These are phyloP conservation scores for Tylochromis polylepis DNA, from an alignment of 2,113 vertebrate species.

Conservation along the genomic window DNA sequence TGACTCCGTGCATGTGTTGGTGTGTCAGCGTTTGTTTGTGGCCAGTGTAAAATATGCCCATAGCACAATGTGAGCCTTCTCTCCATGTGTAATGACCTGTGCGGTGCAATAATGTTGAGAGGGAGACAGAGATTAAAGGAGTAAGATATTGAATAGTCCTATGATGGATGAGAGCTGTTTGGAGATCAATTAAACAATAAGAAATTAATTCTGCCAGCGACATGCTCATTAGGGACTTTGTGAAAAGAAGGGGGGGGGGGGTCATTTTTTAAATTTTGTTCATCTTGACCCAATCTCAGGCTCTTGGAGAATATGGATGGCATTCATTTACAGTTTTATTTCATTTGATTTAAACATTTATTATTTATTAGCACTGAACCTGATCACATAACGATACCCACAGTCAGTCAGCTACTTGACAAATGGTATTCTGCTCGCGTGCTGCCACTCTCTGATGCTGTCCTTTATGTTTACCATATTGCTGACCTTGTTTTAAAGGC, in stretches of 20 bases:
- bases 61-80: not conserved
- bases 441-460: not conserved
- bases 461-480: not conserved
- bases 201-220: slow-evolving; percentile 72
- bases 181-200: slow-evolving; percentile 74
- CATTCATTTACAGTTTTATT: not conserved
- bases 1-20: not conserved
- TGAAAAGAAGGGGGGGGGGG: slow-evolving; percentile 14
- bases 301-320: not conserved
- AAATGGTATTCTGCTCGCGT: not conserved
- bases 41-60: slow-evolving; percentile 13
- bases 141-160: slow-evolving; percentile 58
- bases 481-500: slow-evolving; percentile 17
- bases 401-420: not conserved
- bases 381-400: not conserved
- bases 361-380: not conserved
- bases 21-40: not conserved
- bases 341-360: not conserved
- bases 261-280: not conserved
- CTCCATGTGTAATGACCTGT: slow-evolving; percentile 53
- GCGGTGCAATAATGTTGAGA: slow-evolving; percentile 57
- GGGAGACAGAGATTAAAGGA: slow-evolving; percentile 57
- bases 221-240: slow-evolving; percentile 72
- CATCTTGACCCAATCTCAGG: not conserved
- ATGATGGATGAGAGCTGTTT: slow-evolving; percentile 73